These are phyloP conservation scores for Vimba vimba DNA, from an alignment of 2,113 vertebrate genomes.

Conservation along the genomic window DNA sequence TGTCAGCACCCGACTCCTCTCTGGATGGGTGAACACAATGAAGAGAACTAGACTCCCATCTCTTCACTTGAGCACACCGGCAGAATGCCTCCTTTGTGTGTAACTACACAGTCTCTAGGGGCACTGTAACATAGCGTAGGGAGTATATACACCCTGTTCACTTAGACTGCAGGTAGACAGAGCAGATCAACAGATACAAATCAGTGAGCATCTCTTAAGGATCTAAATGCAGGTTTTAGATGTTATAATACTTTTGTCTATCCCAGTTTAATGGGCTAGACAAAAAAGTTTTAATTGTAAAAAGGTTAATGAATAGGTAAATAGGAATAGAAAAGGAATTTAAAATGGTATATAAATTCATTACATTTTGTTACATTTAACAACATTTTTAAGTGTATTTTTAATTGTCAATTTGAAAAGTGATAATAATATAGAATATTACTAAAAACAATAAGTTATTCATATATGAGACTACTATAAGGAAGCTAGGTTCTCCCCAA, in stretches of 20 bases:
- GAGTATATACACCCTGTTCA: background rate
- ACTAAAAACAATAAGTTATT: too few species aligned
- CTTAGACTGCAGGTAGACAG: background rate
- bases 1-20: slow-evolving; percentile 40
- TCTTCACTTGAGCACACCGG: background rate
- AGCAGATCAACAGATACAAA: background rate
- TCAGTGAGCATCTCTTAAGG: background rate
- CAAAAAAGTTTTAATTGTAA: too few species aligned
- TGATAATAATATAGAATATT: too few species aligned
- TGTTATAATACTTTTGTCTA: background rate
- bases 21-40: slow-evolving; percentile 30
- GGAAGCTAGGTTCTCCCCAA: too few species aligned
- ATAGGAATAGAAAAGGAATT: too few species aligned
- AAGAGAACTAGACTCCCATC: slow-evolving; percentile 3
- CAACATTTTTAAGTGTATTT: too few species aligned
- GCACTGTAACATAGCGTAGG: slow-evolving; percentile 10
- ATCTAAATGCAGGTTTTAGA: background rate
- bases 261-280: background rate
- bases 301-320: too few species aligned
- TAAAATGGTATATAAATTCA: too few species aligned
- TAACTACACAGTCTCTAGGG: slow-evolving; percentile 1
- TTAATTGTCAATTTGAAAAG: too few species aligned
- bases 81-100: slow-evolving; percentile 16
- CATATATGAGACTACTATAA: too few species aligned
- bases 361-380: too few species aligned